Evolutionary conservation across 2,113 vertebrate species (phyloP).

Genomic region (Amia ocellicauda): DNA sequence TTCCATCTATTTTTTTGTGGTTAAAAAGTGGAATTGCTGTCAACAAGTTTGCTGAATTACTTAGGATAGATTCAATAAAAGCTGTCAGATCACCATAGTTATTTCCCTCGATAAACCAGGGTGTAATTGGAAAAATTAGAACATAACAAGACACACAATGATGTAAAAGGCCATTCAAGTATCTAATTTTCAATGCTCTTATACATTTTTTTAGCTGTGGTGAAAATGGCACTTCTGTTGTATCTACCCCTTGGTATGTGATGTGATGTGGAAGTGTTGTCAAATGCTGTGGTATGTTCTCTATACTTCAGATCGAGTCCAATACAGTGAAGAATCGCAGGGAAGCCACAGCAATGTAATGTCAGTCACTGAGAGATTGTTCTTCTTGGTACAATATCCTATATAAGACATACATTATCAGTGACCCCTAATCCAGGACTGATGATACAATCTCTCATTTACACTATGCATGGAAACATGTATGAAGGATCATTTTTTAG

Average conservation of each 20-base stretch:
- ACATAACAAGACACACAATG: slow-evolving; percentile 31
- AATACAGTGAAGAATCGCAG: slow-evolving; percentile 27
- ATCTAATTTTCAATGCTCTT: neutral
- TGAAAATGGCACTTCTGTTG: slow-evolving; percentile 31
- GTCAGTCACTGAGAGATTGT: neutral
- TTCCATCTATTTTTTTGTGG: slow-evolving; percentile 16
- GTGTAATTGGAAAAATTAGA: slow-evolving; percentile 24
- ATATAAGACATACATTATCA: neutral
- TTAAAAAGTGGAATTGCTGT: neutral
- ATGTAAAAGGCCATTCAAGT: slow-evolving; percentile 27
- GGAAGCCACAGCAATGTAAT: slow-evolving; percentile 22
- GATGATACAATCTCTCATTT: slow-evolving; percentile 4
- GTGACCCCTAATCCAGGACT: neutral
- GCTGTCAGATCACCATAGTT: slow-evolving; percentile 16
- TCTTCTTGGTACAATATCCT: slow-evolving; percentile 3
- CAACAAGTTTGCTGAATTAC: slow-evolving; percentile 7
- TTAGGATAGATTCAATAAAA: slow-evolving; percentile 23
- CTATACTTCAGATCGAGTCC: neutral
- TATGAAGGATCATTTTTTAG: slow-evolving; percentile 26
- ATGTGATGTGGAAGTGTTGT: slow-evolving; percentile 50
- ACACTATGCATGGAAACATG: slow-evolving; percentile 13
- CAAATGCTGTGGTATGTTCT: slow-evolving; percentile 32
- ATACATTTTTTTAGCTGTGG: neutral
- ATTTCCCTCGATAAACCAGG: slow-evolving; percentile 7
- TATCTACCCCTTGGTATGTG: slow-evolving; percentile 39